Percentiles rank a stretch among this genome's conserved stretches.
Conservation (phyloP, 2,113 vertebrate species). For the Gallinago paraguaiae region DNA sequence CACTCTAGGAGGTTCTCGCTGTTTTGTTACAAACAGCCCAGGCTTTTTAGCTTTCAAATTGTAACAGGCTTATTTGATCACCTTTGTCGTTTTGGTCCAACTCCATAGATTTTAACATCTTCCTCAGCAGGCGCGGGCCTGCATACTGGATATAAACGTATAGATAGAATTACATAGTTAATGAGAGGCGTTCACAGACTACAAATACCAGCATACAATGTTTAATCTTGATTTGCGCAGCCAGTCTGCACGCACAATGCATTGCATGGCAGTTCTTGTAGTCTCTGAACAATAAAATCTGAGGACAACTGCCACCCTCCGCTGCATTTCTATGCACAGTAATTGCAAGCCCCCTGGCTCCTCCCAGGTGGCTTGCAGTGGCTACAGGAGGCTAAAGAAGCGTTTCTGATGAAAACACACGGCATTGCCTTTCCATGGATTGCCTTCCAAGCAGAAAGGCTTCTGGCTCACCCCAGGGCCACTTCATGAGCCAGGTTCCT, state of each 20-base stretch:
- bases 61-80: neutral
- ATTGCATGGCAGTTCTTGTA: neutral
- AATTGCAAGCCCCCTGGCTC: neutral
- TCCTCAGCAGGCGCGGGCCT: neutral
- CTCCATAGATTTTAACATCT: neutral
- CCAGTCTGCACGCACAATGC: neutral
- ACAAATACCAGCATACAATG: slow-evolving; percentile 9
- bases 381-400: neutral
- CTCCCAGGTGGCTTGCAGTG: neutral
- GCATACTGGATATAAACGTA: neutral
- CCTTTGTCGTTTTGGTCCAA: neutral
- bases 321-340: neutral
- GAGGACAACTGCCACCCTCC: neutral
- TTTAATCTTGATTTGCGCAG: neutral
- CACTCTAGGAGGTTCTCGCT: neutral
- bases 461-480: slow-evolving; percentile 1
- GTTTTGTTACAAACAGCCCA: neutral
- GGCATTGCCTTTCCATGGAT: neutral
- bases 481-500: neutral
- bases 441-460: neutral
- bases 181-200: neutral
- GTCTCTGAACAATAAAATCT: neutral
- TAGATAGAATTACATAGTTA: neutral
- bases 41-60: neutral
- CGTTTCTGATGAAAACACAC: neutral